Percentiles rank a stretch among this genome's conserved stretches.
phyloP scores from a whole-genome alignment of 1,140 invertebrate species.

The Asbolus verrucosus region DNA sequence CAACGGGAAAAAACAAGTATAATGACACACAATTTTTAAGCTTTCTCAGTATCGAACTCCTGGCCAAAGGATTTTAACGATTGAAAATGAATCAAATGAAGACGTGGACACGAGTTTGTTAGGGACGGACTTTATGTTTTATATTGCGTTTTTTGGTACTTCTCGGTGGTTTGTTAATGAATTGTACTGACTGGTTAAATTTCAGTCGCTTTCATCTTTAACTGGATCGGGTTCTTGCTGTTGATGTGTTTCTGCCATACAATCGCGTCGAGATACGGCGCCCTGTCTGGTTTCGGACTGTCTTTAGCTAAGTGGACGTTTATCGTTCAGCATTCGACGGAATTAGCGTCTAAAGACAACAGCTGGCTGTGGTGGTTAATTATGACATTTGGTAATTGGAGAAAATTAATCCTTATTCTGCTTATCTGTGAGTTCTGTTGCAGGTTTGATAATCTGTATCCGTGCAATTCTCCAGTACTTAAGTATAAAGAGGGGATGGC shows the following conservation, averaged over 20 bases:
- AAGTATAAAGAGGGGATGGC: slow-evolving; percentile 91
- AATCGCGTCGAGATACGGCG: slow-evolving; percentile 92
- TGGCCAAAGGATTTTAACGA: slow-evolving; percentile 77
- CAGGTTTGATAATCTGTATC: slow-evolving; percentile 87
- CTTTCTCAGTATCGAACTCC: slow-evolving; percentile 66
- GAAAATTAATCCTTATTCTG: neutral
- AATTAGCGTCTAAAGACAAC: slow-evolving; percentile 85
- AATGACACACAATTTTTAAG: slow-evolving; percentile 58
- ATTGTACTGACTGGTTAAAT: slow-evolving; percentile 46
- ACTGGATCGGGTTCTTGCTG: slow-evolving; percentile 94
- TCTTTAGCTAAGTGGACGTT: slow-evolving; percentile 95
- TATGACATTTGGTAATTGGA: slow-evolving; percentile 82
- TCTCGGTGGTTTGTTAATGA: slow-evolving; percentile 5
- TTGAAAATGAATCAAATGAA: slow-evolving; percentile 78
- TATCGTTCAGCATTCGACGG: slow-evolving; percentile 91
- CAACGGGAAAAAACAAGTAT: neutral
- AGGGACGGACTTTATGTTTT: slow-evolving; percentile 90
- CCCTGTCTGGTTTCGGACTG: slow-evolving; percentile 90
- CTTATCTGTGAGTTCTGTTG: slow-evolving; percentile 53
- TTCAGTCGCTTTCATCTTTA: slow-evolving; percentile 89
- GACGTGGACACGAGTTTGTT: slow-evolving; percentile 81
- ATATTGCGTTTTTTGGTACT: slow-evolving; percentile 86
- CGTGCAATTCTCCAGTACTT: slow-evolving; percentile 90
- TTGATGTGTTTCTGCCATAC: slow-evolving; percentile 94
- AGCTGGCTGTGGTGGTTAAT: slow-evolving; percentile 92